Evolutionary conservation across 2,113 vertebrate genomes (phyloP).

Genomic region (Mesembrinibis cayennensis): DNA sequence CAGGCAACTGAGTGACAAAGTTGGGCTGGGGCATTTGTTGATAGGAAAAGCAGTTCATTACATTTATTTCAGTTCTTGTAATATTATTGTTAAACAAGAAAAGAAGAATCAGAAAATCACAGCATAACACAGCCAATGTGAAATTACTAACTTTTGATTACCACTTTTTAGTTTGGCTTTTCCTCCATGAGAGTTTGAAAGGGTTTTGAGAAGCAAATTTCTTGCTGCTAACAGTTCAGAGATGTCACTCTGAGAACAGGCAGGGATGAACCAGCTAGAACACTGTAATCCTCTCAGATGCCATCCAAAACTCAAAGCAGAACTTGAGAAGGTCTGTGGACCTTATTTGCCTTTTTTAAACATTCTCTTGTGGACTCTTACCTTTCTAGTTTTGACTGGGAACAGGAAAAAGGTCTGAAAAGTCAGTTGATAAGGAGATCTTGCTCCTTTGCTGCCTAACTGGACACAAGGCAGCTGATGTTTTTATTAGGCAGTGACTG

Average conservation of each 20-base stretch:
- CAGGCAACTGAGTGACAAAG: neutral
- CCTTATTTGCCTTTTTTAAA: neutral
- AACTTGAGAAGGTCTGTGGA: neutral
- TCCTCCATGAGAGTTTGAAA: neutral
- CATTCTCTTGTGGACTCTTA: neutral
- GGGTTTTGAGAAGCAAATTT: neutral
- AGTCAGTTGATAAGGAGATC: neutral
- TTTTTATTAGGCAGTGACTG: neutral
- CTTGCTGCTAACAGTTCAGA: neutral
- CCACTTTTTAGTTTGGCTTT: neutral
- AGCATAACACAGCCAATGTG: neutral
- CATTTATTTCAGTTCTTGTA: neutral
- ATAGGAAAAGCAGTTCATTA: neutral
- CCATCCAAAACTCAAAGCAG: neutral
- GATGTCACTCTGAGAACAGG: neutral
- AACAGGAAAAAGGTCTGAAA: neutral
- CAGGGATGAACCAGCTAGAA: neutral
- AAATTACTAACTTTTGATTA: neutral
- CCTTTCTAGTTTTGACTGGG: neutral
- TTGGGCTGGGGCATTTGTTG: neutral
- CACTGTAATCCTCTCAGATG: neutral
- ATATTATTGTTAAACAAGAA: neutral
- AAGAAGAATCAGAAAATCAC: neutral
- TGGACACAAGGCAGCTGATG: neutral
- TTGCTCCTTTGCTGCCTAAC: neutral